Base-by-base conservation (phyloP, 2,113 vertebrate species). In the Zapus hudsonius region DNA sequence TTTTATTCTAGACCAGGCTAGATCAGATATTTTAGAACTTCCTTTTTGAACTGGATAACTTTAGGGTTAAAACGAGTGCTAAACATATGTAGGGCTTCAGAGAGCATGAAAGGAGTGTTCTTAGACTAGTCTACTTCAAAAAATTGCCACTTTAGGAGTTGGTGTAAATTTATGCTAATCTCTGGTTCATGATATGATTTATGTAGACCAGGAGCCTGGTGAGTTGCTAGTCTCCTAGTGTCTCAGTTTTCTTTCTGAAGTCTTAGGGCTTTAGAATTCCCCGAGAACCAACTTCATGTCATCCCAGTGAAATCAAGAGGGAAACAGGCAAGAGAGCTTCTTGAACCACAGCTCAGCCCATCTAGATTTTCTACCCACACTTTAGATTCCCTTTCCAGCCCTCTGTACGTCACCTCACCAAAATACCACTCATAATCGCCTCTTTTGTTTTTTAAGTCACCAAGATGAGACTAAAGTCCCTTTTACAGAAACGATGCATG, bases 1-100 rank as follows among this genome's bases (percentile, higher is more conserved):
- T n/a, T n/a, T n/a, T n/a, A n/a, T n/a, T n/a, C n/a, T n/a, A n/a
- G n/a, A n/a, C n/a, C n/a, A n/a, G n/a, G n/a, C n/a, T n/a, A n/a
- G n/a, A n/a, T 89, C 72, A 42, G 76, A 17, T 16, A 20, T 42
- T 86, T 42, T 84, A 84, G 80, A 52, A 13, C 44, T 85, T 79
- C 19, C 55, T 81, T 55, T 72, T 10, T n/a, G 44, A 17, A 67
- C 9, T 2, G 13, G 1, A 61, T 67, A 19, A 52, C 12, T 47
- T 36, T 4, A 63, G 75, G 81, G 84, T 64, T 89, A 36, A 9
- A 38, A 22, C 75, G 44, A 44, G 16, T 33, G 8, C 4, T 80
- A 72, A 66, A 2, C n/a, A 31, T 22, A 8, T 69, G 16, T 89
- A 84, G 17, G 3, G 33, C 92, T 90, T 82, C n/a, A 23, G 29